These are phyloP conservation scores for Craterocephalus amniculus DNA, from an alignment of 2,797 vertebrate species.

Conservation along the genomic window DNA sequence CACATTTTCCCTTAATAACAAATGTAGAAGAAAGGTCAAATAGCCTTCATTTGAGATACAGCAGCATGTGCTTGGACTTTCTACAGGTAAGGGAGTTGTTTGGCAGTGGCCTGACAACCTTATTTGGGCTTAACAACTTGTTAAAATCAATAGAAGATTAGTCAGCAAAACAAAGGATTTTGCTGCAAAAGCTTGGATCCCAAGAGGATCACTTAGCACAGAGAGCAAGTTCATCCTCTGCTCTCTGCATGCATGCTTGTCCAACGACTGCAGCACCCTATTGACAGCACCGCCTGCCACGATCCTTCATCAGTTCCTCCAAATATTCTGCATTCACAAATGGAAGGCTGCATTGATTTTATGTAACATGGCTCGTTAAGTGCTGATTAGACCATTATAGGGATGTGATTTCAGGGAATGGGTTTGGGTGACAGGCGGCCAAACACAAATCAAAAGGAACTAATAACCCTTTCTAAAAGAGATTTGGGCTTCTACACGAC, in stretches of 20 bases:
- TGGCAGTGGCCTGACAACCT: constrained; percentile 68
- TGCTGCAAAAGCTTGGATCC: constrained; percentile 79
- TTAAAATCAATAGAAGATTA: constrained; percentile 83
- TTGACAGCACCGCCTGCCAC: constrained; percentile 66
- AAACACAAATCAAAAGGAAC: constrained; percentile 75
- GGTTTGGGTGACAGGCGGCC: constrained; percentile 73
- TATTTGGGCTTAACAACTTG: constrained; percentile 77
- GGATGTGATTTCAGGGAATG: constrained; percentile 80
- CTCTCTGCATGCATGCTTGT: constrained; percentile 49
- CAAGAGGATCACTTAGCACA: constrained; percentile 61
- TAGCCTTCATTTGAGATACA: constrained; percentile 11
- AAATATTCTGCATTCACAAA: constrained; percentile 78
- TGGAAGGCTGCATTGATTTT: constrained; percentile 80
- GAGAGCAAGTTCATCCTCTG: constrained; percentile 62
- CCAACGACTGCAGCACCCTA: constrained; percentile 45
- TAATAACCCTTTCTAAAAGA: constrained; percentile 69
- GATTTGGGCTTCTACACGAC: constrained; percentile 60
- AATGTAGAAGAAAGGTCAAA: constrained; percentile 33
- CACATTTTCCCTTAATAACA: constrained; percentile 26
- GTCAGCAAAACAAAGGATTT: constrained; percentile 83
- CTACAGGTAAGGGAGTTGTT: constrained; percentile 62
- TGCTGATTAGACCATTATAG: constrained; percentile 83
- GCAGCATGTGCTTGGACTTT: constrained; percentile 43
- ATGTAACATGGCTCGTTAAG: constrained; percentile 82
- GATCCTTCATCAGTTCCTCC: constrained; percentile 67